Evolutionary conservation across 2,113 vertebrate species (phyloP), one percentile per base, ranked within the genome.

Genomic region (Phrynocephalus versicolor): DNA sequence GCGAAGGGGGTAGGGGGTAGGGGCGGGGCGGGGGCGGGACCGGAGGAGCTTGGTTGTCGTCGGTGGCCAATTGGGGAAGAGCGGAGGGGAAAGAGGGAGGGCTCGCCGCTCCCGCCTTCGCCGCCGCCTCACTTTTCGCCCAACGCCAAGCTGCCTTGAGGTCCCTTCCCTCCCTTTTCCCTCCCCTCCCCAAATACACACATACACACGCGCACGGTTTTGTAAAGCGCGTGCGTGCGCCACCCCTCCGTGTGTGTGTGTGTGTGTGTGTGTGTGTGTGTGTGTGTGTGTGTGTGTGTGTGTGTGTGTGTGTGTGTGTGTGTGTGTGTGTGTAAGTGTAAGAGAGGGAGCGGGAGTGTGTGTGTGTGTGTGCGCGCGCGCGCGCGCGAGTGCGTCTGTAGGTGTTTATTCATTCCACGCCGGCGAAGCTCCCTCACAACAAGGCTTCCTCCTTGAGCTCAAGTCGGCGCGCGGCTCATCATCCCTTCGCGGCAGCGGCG

Each of bases 61-160:
- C 60, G 35, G 2, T 30, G 16, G n/a, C 18, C 41, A 80, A 62
- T 37, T n/a, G 79, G 62, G 62, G 33, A 19, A 12, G 30, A 16
- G 19, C 2, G 35, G 15, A 7, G 16, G 70, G 16, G 33, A 14
- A 18, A 33, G 37, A 7, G 45, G 41, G 75, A 33, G 75, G 9
- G 58, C 60, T 25, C 45, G 51, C 60, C 30, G 37, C 23, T 8
- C 41, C 33, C 13, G 45, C 95, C 89, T 84, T 93, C 95, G 89
- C 95, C 95, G 94, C 94, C 96, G 90, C 94, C 96, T 90, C 95
- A 92, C 95, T 96, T 51, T 94, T 33, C 89, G 89, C 80, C 8
- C 87, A 85, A 89, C 30, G 33, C 37, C 23, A 51, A 88, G 92
- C 93, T 88, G 92, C 92, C 90, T 83, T 33, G 83, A 91, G 91